phyloP scores from a whole-genome alignment of 2,797 vertebrate genomes.

The Crenichthys baileyi region DNA sequence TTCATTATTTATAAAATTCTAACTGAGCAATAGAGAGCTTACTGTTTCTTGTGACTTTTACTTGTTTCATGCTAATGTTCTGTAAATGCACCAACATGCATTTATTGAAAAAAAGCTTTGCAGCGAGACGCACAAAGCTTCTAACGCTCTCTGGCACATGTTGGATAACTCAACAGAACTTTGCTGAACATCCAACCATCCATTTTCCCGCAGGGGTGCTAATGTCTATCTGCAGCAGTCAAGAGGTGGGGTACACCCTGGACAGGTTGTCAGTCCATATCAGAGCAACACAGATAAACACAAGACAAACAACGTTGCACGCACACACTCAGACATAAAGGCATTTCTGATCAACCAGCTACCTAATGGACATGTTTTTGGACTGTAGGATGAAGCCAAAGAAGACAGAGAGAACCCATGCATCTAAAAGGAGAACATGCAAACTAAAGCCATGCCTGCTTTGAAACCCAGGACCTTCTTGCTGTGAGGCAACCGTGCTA shows the following conservation, averaged over 20 bases:
- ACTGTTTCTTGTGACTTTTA: neutral
- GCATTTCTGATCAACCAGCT: too few species aligned
- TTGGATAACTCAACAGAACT: neutral
- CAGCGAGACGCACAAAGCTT: neutral
- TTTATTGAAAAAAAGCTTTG: neutral
- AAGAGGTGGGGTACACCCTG: neutral
- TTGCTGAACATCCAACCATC: neutral
- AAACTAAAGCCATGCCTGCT: too few species aligned
- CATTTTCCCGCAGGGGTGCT: neutral
- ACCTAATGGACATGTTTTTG: too few species aligned
- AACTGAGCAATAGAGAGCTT: neutral
- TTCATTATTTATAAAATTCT: neutral
- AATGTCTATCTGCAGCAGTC: neutral
- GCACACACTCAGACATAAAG: too few species aligned
- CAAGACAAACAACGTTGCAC: neutral
- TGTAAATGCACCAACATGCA: neutral
- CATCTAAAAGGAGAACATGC: too few species aligned
- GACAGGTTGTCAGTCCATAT: neutral
- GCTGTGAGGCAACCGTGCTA: too few species aligned
- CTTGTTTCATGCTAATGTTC: neutral
- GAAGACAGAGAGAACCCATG: too few species aligned
- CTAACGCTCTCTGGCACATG: neutral
- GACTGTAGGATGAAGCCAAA: too few species aligned
- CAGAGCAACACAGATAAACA: too few species aligned
- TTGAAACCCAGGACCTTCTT: too few species aligned